Evolutionary conservation across 2,113 vertebrate genomes (phyloP).

Genomic region (Pipa parva): DNA sequence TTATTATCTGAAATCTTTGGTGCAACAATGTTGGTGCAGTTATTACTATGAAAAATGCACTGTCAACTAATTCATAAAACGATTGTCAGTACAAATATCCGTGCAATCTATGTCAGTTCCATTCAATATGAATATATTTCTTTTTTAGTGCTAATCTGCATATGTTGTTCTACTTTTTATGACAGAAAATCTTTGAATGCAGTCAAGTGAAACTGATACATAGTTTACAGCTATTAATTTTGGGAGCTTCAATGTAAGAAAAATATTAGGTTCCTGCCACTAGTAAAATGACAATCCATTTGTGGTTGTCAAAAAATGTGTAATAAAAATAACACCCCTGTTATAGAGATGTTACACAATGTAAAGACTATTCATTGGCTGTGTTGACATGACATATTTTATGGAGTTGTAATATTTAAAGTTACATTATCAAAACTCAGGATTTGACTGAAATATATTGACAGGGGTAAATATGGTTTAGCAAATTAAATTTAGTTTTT

Average conservation of each 20-base stretch:
- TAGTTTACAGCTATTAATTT: conserved; percentile 22
- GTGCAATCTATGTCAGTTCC: conserved; percentile 20
- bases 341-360: too few species aligned
- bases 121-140: conserved; percentile 30
- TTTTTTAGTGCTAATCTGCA: conserved; percentile 28
- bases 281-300: not conserved
- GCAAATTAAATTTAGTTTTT: too few species aligned
- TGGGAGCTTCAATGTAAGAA: conserved; percentile 15
- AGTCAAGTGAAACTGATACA: conserved; percentile 30
- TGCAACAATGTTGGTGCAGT: too few species aligned
- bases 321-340: too few species aligned
- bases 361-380: too few species aligned
- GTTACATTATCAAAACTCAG: too few species aligned
- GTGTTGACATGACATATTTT: too few species aligned
- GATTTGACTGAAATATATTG: too few species aligned
- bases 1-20: too few species aligned
- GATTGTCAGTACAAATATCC: conserved; percentile 20
- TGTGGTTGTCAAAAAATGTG: not conserved
- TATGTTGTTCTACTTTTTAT: conserved; percentile 13
- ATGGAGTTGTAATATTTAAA: too few species aligned
- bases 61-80: conserved; percentile 7
- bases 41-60: conserved; percentile 9
- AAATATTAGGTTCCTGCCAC: not conserved
- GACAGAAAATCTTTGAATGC: conserved; percentile 22
- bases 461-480: too few species aligned